phyloP scores from a whole-genome alignment of 2,797 vertebrate species.

The Phoxinus dragarum region DNA sequence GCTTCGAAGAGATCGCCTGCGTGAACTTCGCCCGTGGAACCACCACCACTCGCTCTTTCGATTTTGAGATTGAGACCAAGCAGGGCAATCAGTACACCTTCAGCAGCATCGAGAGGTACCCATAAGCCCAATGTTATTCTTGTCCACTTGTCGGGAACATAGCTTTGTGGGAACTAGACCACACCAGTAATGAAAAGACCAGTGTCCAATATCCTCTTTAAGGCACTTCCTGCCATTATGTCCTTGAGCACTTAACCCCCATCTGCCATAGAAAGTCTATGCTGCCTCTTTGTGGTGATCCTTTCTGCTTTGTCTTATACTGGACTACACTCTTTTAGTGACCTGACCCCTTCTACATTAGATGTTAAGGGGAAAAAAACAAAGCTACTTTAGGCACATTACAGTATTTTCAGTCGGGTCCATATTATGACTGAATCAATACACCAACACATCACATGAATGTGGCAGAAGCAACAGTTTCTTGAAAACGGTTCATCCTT shows the following conservation, averaged over 20 bases:
- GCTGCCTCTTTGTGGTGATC: constrained; percentile 15
- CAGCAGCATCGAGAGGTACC: constrained; percentile 96
- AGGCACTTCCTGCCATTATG: constrained; percentile 31
- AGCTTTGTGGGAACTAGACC: constrained; percentile 9
- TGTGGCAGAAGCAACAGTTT: background rate
- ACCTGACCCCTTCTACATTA: constrained; percentile 26
- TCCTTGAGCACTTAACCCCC: constrained; percentile 24
- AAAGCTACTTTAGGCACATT: constrained; percentile 11
- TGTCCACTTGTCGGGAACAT: background rate
- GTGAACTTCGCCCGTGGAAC: constrained; percentile 96
- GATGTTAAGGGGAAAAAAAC: background rate
- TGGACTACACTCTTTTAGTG: constrained; percentile 35
- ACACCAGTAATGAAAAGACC: constrained; percentile 17
- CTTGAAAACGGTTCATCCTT: background rate
- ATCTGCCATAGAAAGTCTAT: constrained; percentile 3
- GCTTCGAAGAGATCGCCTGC: constrained; percentile 95
- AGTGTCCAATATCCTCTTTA: constrained; percentile 6
- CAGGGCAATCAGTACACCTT: constrained; percentile 96
- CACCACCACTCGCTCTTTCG: constrained; percentile 96
- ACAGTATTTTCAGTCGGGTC: background rate
- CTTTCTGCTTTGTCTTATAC: background rate
- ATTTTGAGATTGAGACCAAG: constrained; percentile 98
- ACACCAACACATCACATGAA: constrained; percentile 9
- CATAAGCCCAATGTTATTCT: background rate
- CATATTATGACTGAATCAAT: background rate